phyloP scores from a whole-genome alignment of 2,797 vertebrate genomes.

The Lepidocolaptes lacrymiger region DNA sequence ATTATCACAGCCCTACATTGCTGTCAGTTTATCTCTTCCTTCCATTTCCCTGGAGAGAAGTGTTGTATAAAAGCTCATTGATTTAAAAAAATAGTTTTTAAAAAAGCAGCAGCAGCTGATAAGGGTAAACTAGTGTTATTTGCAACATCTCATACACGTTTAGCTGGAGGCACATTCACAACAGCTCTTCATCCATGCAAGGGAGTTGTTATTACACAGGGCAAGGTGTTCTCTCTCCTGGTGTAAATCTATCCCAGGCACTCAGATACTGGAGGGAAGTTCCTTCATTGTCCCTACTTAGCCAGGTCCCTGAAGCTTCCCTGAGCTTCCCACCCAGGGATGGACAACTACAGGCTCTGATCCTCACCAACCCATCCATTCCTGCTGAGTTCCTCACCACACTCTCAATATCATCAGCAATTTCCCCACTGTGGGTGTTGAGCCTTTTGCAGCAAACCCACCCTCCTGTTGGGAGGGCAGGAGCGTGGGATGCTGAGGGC shows the following conservation, averaged over 20 bases:
- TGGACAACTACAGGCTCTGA: not conserved
- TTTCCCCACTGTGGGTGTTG: not conserved
- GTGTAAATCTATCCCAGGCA: not conserved
- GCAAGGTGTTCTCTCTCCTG: not conserved
- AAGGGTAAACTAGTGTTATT: not conserved
- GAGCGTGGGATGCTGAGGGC: rapidly evolving
- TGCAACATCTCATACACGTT: not conserved
- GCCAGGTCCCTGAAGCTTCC: not conserved
- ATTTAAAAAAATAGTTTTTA: not conserved
- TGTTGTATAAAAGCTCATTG: conserved; percentile 18
- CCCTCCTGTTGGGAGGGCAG: not conserved
- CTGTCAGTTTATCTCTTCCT: conserved; percentile 43
- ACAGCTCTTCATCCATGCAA: not conserved
- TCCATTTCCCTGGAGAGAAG: conserved; percentile 31
- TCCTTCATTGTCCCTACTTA: not conserved
- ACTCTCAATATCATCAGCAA: rapidly evolving
- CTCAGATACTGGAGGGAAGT: not conserved
- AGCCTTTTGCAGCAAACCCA: not conserved
- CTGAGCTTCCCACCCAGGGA: not conserved
- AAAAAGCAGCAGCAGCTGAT: not conserved
- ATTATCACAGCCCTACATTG: not conserved
- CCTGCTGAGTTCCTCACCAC: not conserved
- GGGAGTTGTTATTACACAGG: not conserved
- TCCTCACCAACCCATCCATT: rapidly evolving
- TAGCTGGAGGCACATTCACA: conserved; percentile 12